Conservation (phyloP, 1,140 invertebrate genomes). For the Drosophila mojavensis region DNA sequence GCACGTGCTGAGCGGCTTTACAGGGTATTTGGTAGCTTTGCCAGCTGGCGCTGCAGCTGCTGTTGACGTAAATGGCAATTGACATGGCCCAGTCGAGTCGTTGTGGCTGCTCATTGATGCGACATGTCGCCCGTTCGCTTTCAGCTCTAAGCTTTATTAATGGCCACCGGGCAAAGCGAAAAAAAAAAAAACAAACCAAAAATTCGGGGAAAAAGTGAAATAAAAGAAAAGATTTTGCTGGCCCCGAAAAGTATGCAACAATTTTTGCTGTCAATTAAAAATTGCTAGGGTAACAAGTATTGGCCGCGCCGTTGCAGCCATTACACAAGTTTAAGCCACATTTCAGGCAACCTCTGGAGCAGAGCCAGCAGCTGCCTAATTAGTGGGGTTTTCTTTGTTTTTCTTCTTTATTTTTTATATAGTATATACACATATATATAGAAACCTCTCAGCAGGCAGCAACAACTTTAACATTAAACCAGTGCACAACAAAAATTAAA, state of each 20-base stretch:
- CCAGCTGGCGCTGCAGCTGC: not conserved
- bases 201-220: no score
- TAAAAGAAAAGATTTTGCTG: not conserved
- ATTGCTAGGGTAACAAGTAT: not conserved
- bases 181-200: no score
- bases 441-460: conserved; percentile 57
- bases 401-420: not conserved
- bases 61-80: conserved; percentile 47
- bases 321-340: not conserved
- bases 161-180: conserved; percentile 15
- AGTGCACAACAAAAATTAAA: not conserved
- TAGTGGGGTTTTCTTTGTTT: conserved; percentile 7
- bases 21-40: conserved; percentile 6
- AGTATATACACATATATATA: no score
- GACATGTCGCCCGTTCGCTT: conserved; percentile 41
- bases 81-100: conserved; percentile 1
- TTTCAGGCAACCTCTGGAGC: not conserved
- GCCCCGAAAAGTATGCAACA: conserved; percentile 46
- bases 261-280: conserved; percentile 36
- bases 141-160: conserved; percentile 61
- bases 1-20: not conserved
- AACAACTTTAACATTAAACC: conserved; percentile 58
- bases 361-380: conserved; percentile 26
- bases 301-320: not conserved
- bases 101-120: conserved; percentile 51